Evolutionary conservation across 2,113 vertebrate genomes (phyloP), one percentile per base, ranked within the genome.

Genomic region (Lophotis ruficrista): DNA sequence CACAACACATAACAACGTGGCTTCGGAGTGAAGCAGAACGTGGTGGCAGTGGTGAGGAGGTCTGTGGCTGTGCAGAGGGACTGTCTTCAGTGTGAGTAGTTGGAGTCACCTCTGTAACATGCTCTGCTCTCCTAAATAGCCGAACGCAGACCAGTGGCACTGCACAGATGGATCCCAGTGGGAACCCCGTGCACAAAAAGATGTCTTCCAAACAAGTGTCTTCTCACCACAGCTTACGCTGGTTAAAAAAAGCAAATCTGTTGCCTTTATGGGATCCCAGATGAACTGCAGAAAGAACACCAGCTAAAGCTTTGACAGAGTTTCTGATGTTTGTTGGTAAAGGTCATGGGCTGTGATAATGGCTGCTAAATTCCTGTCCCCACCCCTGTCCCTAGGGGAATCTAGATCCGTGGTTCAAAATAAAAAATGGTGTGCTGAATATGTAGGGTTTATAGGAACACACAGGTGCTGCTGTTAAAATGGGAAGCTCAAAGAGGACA

Each of bases 281-380:
- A 47, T 57, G 25, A 45, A 43, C 17, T 68, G 38, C 43, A 56
- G 75, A 45, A 75, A 58, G 70, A 72, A 38, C 12, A 6, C 12
- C 38, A 60, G 73, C 77, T 84, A 38, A 45, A 84, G 35, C 65
- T 87, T 43, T 87, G 60, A 56, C 24, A 65, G 38, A 47, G 24
- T 93, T 50, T 28, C 50, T 57, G 53, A 6, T 68, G 41, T 41
- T 85, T 53, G 24, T 68, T 43, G 24, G 41, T 84, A 66, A 94
- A 93, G 72, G 68, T 89, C 83, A 62, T 7, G 8, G 58, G 11
- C 30, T 72, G 54, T 69, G 50, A 37, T 14, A 31, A 76, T 27
- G 27, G 25, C 71, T 43, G 69, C 78, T 95, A 35, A 83, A 95
- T 87, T 91, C 73, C 41, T 78, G 24, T 56, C 64, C 54, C 38